Percentiles rank a stretch among this genome's conserved stretches.
Evolutionary conservation across 2,113 vertebrate genomes (phyloP).

Genomic region (Bubo blakistoni): DNA sequence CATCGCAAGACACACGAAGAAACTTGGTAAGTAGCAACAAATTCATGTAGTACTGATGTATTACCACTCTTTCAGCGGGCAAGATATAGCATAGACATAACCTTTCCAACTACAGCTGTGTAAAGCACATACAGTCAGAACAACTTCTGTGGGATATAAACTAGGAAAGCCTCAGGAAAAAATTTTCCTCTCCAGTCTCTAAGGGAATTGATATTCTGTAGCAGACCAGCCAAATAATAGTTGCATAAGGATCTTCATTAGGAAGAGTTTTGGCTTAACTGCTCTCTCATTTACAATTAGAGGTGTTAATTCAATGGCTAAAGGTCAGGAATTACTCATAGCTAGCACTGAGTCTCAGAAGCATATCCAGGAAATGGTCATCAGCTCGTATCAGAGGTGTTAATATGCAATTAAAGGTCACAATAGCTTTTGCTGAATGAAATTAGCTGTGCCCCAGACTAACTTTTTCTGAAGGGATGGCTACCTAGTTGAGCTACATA

Average conservation of each 20-base stretch:
- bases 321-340: slow-evolving; percentile 52
- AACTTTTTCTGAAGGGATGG: neutral
- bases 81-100: neutral
- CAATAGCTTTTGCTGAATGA: neutral
- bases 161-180: neutral
- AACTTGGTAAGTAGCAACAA: neutral
- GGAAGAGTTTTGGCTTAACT: neutral
- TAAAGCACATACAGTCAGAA: neutral
- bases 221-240: neutral
- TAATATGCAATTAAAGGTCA: slow-evolving; percentile 39
- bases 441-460: neutral
- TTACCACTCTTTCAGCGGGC: neutral
- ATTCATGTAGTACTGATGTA: neutral
- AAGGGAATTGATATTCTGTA: neutral
- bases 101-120: neutral
- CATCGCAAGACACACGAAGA: neutral
- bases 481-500: neutral
- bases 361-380: neutral
- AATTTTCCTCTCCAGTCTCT: neutral
- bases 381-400: slow-evolving; percentile 10
- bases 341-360: neutral
- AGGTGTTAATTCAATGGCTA: slow-evolving; percentile 39
- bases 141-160: neutral
- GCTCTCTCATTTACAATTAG: slow-evolving; percentile 12
- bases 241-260: neutral